Evolutionary conservation across 2,797 vertebrate genomes (phyloP).

Genomic region (Taeniopygia guttata): DNA sequence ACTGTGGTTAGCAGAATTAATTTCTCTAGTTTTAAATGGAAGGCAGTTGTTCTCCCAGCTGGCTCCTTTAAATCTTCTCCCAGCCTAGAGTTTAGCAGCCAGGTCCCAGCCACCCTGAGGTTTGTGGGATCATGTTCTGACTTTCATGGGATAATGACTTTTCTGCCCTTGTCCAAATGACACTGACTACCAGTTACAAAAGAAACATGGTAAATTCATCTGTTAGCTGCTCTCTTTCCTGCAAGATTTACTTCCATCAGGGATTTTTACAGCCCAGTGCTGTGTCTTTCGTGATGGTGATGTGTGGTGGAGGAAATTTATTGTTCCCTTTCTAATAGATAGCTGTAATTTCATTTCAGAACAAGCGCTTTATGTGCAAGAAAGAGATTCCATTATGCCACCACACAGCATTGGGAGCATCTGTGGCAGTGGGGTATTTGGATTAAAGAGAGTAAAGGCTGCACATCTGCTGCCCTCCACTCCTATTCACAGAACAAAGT

Average conservation of each 20-base stretch:
- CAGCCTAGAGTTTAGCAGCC: neutral
- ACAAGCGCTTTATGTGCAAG: neutral
- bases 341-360: constrained; percentile 45
- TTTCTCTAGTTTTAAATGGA: neutral
- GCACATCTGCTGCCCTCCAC: constrained; percentile 53
- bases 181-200: neutral
- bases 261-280: neutral
- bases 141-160: neutral
- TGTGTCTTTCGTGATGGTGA: neutral
- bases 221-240: neutral
- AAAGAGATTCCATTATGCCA: constrained; percentile 24
- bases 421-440: constrained; percentile 23
- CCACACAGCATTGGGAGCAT: neutral
- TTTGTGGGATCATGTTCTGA: neutral
- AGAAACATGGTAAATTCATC: neutral
- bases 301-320: constrained; percentile 24
- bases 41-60: neutral
- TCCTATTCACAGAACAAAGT: constrained; percentile 16
- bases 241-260: constrained; percentile 11
- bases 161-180: neutral
- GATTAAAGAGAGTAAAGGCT: constrained; percentile 38
- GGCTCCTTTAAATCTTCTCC: neutral
- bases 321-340: constrained; percentile 46
- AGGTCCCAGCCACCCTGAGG: neutral
- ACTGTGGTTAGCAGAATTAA: neutral